Evolutionary conservation across 2,113 vertebrate species (phyloP), one percentile per base, ranked within the genome.

Genomic region (Brienomyrus longianalis): DNA sequence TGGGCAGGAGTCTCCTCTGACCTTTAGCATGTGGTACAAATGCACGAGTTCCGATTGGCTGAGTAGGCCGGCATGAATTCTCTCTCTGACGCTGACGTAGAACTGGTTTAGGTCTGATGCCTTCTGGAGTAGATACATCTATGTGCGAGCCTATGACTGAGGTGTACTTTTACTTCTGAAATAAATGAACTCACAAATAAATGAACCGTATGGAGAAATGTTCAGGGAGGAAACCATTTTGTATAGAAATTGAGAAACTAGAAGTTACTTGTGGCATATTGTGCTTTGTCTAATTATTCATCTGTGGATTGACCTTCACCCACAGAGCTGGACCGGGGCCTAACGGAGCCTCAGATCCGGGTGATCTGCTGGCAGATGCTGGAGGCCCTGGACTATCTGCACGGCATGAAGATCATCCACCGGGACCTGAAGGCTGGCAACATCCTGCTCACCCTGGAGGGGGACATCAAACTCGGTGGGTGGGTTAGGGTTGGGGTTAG

Each of bases 341-440:
- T 98, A 92, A 97, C 96, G 0, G 98, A 99, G 93, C 97, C 97
- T 0, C 98, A 99, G 96, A 99, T 99, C 85, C 96, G 95, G 92
- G 98, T 99, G 88, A 94, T 98, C 5, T 99, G 98, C 91, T 97
- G 96, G 35, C 98, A 99, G 96, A 98, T 98, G 97, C 90, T 99
- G 92, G 98, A 99, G 93, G 98, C 96, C 1, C 96, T 99, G 19
- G 80, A 87, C 19, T 99, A 99, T 92, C 97, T 99, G 51, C 98
- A 99, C 85, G 91, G 95, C 93, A 97, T 98, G 91, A 98, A 96
- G 95, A 98, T 99, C 95, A 99, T 99, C 93, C 98, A 99, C 95
- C 95, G 98, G 10, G 98, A 99, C 94, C 95, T 99, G 93, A 99
- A 99, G 94, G 98, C 98, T 0, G 98, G 98, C 2, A 99, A 99